A percentile compares a stretch with the other conserved stretches of the same genome.
Conservation (phyloP, 1,140 invertebrate species). For the Colletes latitarsis region DNA sequence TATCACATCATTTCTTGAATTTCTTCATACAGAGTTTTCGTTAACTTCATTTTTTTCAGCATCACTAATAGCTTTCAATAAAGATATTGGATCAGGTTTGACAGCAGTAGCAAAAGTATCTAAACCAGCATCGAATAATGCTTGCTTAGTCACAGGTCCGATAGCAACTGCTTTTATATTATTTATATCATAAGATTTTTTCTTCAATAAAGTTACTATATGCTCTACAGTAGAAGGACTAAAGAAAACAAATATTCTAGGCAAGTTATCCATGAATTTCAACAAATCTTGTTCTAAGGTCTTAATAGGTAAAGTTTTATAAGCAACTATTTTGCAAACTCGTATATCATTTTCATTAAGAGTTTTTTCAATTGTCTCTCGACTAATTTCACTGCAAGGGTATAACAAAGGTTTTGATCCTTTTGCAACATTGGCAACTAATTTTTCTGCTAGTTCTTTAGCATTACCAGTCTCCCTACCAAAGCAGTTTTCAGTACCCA, state of each 20-base stretch:
- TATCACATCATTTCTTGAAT: conserved; percentile 11
- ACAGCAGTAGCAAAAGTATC: conserved; percentile 65
- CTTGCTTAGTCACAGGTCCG: conserved; percentile 74
- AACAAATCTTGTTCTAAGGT: conserved; percentile 66
- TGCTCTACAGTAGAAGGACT: conserved; percentile 76
- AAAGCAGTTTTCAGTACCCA: conserved; percentile 69
- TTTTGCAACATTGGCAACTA: conserved; percentile 55
- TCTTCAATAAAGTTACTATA: conserved; percentile 58
- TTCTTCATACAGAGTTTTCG: conserved; percentile 32
- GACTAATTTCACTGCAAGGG: conserved; percentile 76
- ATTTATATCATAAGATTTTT: conserved; percentile 50
- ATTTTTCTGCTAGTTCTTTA: conserved; percentile 71
- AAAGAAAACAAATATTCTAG: conserved; percentile 75
- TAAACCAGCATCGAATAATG: conserved; percentile 65
- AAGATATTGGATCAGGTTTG: conserved; percentile 74
- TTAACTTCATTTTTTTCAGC: conserved; percentile 25
- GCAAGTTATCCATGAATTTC: conserved; percentile 50
- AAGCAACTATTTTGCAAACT: conserved; percentile 72
- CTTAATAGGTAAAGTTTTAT: conserved; percentile 71
- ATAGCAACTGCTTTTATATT: conserved; percentile 75
- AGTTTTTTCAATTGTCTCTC: conserved; percentile 72
- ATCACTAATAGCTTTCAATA: conserved; percentile 67
- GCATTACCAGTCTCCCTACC: conserved; percentile 75
- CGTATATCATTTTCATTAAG: conserved; percentile 63
- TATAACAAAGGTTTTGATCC: conserved; percentile 70